Base-by-base conservation (phyloP, 2,113 vertebrate species). In the Isichthys henryi region DNA sequence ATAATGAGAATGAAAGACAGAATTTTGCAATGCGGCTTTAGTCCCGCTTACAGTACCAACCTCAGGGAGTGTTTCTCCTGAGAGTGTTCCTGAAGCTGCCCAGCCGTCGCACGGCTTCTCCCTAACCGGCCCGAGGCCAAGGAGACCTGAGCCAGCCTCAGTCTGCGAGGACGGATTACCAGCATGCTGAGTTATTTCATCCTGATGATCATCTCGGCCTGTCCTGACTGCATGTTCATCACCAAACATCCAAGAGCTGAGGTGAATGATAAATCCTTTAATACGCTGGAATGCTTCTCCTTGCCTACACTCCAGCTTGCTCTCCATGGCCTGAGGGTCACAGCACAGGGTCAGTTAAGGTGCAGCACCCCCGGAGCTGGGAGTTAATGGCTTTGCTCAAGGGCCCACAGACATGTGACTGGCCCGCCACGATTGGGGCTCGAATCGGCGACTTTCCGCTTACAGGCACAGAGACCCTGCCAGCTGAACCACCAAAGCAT, bases 101-200 rank as follows among this genome's bases (percentile, higher is more conserved):
- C 92, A 89, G 91, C 92, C 43, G 50, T 90, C 87, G 92, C 92
- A 92, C 92, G 90, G 93, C 91, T 92, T 95, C 94, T 90, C 93
- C 94, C 91, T 93, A 94, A 95, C 86, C 84, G 53, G 23, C 87
- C 35, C n/a, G 46, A 90, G 70, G 89, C 92, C 90, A 93, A 93
- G 95, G 94, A 94, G 94, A 92, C 92, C 94, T 92, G 93, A 92
- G 93, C 93, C 94, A 93, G 93, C 94, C 86, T 88, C 11, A 10
- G 89, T 88, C 92, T 92, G 90, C 91, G 90, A 90, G 89, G 93
- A 95, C 94, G 94, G 94, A 95, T 95, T 93, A 94, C 82, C 88
- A 92, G 90, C 88, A 90, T 86, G 92, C 82, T 92, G 58, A 27
- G 91, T 93, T 95, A 93, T 93, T 91, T 92, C 91, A 91, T 91